Percentiles rank a stretch among this genome's conserved stretches.
Conservation (phyloP, 2,888 invertebrate genomes). For the Andrena fulva region DNA sequence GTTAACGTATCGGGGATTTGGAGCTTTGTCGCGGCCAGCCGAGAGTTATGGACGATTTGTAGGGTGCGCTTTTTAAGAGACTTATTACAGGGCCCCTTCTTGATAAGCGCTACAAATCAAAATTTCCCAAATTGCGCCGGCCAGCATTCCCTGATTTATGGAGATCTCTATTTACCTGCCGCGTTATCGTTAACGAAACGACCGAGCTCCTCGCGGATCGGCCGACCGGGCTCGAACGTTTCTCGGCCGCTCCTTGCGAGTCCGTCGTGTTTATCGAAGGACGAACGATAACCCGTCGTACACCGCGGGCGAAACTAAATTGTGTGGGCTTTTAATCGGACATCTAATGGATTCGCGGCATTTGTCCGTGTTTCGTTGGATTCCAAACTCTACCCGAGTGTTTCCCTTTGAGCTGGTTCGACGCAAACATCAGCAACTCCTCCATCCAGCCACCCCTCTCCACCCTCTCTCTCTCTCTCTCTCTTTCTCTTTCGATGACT, state of each 20-base stretch:
- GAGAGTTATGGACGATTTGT: constrained; percentile 67
- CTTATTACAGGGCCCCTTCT: constrained; percentile 55
- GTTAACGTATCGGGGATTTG: constrained; percentile 69
- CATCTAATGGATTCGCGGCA: constrained; percentile 45
- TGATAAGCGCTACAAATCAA: constrained; percentile 58
- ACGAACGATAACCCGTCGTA: neutral
- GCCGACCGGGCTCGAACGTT: too few species aligned
- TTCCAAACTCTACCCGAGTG: constrained; percentile 43
- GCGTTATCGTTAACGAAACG: constrained; percentile 36
- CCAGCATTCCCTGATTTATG: constrained; percentile 47
- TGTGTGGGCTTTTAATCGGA: constrained; percentile 49
- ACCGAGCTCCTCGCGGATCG: constrained; percentile 9
- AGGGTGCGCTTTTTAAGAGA: constrained; percentile 59
- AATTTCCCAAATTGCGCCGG: constrained; percentile 44
- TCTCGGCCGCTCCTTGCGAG: neutral
- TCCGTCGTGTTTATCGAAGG: neutral
- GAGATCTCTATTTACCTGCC: constrained; percentile 34
- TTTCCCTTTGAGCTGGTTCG: constrained; percentile 55
- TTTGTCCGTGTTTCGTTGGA: constrained; percentile 47
- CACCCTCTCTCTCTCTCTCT: constrained; percentile 7
- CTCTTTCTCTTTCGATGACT: constrained; percentile 65
- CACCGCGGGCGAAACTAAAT: constrained; percentile 1
- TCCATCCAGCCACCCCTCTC: constrained; percentile 23
- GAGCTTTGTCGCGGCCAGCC: constrained; percentile 49
- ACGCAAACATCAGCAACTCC: constrained; percentile 62